phyloP scores from a whole-genome alignment of 2,797 vertebrate species.

The Oryzias dopingdopingensis region DNA sequence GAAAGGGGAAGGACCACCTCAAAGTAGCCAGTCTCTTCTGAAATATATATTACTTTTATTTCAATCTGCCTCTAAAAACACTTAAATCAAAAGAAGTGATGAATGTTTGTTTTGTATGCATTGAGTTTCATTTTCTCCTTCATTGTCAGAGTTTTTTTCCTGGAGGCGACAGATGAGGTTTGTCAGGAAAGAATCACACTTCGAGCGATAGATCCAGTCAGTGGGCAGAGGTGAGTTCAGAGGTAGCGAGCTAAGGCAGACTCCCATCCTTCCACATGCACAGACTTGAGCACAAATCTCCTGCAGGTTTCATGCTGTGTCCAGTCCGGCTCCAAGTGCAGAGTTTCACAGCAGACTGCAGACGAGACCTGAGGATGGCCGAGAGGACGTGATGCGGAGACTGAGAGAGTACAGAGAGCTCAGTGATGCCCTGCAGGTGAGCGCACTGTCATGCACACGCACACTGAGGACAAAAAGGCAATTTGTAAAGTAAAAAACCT shows the following conservation, averaged over 20 bases:
- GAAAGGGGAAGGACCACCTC: too few relatives aligned
- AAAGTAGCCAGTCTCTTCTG: too few relatives aligned
- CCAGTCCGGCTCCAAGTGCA: constrained; percentile 76
- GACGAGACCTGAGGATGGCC: constrained; percentile 76
- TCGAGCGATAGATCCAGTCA: constrained; percentile 82
- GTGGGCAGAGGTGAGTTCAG: constrained; percentile 82
- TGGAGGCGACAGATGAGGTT: constrained; percentile 81
- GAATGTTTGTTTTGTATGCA: too few relatives aligned
- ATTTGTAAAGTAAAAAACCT: background rate
- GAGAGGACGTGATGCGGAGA: constrained; percentile 54
- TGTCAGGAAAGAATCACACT: constrained; percentile 82
- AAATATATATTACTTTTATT: too few relatives aligned
- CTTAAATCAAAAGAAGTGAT: too few relatives aligned
- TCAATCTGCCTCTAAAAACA: too few relatives aligned
- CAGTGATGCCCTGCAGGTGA: constrained; percentile 65
- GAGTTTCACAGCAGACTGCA: constrained; percentile 79
- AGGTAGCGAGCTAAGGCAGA: background rate
- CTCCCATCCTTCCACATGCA: background rate
- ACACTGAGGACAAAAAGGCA: background rate
- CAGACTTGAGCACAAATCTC: background rate
- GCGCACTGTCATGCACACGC: background rate
- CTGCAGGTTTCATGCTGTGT: constrained; percentile 82
- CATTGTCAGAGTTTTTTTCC: constrained; percentile 83
- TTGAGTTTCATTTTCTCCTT: background rate
- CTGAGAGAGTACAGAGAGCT: constrained; percentile 72